phyloP scores from a whole-genome alignment of 1,140 invertebrate genomes.

The Xylocopa sonorina region DNA sequence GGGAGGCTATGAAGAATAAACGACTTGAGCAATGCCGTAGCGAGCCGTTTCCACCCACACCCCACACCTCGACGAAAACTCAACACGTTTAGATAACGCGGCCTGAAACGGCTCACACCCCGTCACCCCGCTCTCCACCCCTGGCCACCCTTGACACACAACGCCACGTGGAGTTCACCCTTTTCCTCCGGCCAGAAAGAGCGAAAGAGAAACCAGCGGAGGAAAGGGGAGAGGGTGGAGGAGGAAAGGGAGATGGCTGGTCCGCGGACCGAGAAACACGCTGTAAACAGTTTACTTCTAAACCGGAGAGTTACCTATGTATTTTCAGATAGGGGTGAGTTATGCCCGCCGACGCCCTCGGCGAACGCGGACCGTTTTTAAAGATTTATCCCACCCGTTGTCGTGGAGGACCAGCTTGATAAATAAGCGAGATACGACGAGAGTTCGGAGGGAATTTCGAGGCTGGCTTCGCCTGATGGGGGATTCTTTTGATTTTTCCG shows the following conservation, averaged over 20 bases:
- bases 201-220: background rate
- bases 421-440: conserved; percentile 48
- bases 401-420: conserved; percentile 48
- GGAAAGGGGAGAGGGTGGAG: background rate
- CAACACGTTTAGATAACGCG: conserved; percentile 69
- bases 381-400: conserved; percentile 75
- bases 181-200: conserved; percentile 46
- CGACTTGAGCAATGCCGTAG: conserved; percentile 64
- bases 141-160: conserved; percentile 33
- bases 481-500: conserved; percentile 18
- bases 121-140: no score
- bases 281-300: conserved; percentile 80
- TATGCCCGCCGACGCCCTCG: conserved; percentile 69
- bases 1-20: conserved; percentile 72
- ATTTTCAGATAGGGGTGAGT: conserved; percentile 80
- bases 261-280: conserved; percentile 56
- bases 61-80: conserved; percentile 60
- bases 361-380: conserved; percentile 73
- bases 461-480: background rate
- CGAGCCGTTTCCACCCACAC: conserved; percentile 18
- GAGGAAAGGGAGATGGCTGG: conserved; percentile 28
- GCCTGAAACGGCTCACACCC: conserved; percentile 72
- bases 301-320: conserved; percentile 77
- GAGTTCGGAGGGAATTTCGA: conserved; percentile 21
- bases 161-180: conserved; percentile 67